A percentile compares a stretch with the other conserved stretches of the same genome.
Conservation (phyloP, 1,140 invertebrate genomes). For the Rhyacophila brunnea region DNA sequence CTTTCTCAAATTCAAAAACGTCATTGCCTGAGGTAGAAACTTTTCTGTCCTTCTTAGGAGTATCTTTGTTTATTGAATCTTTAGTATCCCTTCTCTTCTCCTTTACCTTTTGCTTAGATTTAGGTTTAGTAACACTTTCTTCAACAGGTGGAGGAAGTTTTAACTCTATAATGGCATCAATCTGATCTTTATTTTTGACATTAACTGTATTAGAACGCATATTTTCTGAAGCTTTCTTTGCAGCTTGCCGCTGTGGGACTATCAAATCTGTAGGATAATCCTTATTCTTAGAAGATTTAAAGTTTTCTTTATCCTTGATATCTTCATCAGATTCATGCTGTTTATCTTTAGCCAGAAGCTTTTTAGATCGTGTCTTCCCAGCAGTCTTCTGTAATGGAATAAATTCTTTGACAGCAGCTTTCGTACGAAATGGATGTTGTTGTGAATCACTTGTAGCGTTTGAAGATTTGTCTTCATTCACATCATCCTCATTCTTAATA, state of each 20-base stretch:
- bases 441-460: slow-evolving; percentile 66
- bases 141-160: slow-evolving; percentile 32
- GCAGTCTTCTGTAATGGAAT: slow-evolving; percentile 46
- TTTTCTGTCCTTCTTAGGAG: slow-evolving; percentile 31
- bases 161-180: slow-evolving; percentile 43
- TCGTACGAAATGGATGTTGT: slow-evolving; percentile 68
- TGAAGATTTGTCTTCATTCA: slow-evolving; percentile 54
- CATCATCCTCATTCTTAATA: slow-evolving; percentile 46
- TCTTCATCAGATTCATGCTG: slow-evolving; percentile 41
- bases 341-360: slow-evolving; percentile 49
- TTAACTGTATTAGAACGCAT: slow-evolving; percentile 63
- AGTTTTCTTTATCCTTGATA: slow-evolving; percentile 56
- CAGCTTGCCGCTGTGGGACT: slow-evolving; percentile 87
- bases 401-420: slow-evolving; percentile 82
- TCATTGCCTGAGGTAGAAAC: slow-evolving; percentile 42
- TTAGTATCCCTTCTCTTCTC: slow-evolving; percentile 40
- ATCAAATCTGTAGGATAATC: slow-evolving; percentile 76
- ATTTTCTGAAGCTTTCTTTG: slow-evolving; percentile 87
- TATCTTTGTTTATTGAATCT: slow-evolving; percentile 31
- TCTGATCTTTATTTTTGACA: slow-evolving; percentile 45
- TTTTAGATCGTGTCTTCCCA: slow-evolving; percentile 44
- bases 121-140: slow-evolving; percentile 40
- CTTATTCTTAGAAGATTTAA: slow-evolving; percentile 59
- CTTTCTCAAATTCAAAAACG: slow-evolving; percentile 64
- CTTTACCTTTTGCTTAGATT: slow-evolving; percentile 49